Conservation (phyloP, 2,113 vertebrate species). For the Rhinichthys klamathensis region DNA sequence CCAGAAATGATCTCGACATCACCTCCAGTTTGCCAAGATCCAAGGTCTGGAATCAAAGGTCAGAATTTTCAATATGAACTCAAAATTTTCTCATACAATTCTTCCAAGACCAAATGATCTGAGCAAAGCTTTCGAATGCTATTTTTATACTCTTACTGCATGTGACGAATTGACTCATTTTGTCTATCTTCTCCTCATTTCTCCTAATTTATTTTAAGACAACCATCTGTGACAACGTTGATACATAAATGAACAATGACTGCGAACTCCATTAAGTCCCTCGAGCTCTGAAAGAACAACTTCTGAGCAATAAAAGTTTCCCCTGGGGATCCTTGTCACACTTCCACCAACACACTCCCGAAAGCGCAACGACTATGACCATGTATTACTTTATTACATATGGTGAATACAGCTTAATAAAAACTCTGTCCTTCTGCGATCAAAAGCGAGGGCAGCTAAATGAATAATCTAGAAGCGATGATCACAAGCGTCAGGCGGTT, state of each 20-base stretch:
- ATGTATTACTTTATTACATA: neutral
- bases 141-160: neutral
- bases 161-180: neutral
- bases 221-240: neutral
- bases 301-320: neutral
- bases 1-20: neutral
- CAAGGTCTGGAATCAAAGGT: neutral
- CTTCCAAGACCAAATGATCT: neutral
- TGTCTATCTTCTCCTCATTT: neutral
- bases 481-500: slow-evolving; percentile 28
- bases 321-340: neutral
- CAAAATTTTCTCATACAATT: neutral
- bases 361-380: neutral
- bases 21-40: neutral
- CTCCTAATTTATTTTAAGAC: neutral
- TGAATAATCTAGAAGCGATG: slow-evolving; percentile 14
- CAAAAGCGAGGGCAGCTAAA: slow-evolving; percentile 26
- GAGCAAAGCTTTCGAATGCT: neutral
- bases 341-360: neutral
- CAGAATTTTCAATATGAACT: neutral
- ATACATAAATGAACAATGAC: neutral
- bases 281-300: neutral
- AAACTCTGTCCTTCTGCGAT: slow-evolving; percentile 32
- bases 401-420: neutral
- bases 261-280: neutral